Evolutionary conservation across 2,888 invertebrate species (phyloP).

Genomic region (Macropis europaea): DNA sequence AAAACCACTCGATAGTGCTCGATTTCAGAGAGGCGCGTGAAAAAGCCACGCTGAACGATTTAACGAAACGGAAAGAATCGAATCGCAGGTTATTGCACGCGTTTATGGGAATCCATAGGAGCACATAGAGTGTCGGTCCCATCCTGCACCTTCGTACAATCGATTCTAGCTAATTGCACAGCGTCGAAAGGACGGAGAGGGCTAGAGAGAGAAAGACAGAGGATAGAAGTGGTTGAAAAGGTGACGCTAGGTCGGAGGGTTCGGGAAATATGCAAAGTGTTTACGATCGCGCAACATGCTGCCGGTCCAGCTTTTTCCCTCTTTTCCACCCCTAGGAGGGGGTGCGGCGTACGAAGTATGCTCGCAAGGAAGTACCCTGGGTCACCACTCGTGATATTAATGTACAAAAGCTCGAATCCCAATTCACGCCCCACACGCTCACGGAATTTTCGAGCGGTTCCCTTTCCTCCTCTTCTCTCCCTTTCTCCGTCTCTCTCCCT

Average conservation of each 20-base stretch:
- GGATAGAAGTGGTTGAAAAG: conserved; percentile 52
- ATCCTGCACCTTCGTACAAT: conserved; percentile 73
- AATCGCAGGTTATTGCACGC: conserved; percentile 42
- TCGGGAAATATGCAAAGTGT: conserved; percentile 76
- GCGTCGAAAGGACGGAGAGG: conserved; percentile 54
- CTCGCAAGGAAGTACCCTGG: conserved; percentile 50
- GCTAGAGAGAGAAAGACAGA: conserved; percentile 4
- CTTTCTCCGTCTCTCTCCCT: not conserved
- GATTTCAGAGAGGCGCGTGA: not conserved
- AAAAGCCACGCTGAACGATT: conserved; percentile 28
- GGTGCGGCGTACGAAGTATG: conserved; percentile 30
- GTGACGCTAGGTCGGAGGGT: conserved; percentile 57
- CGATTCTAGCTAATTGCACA: conserved; percentile 77
- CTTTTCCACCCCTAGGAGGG: conserved; percentile 26
- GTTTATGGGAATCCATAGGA: conserved; percentile 22
- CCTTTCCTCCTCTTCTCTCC: not conserved
- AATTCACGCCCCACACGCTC: conserved; percentile 51
- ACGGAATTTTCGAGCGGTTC: conserved; percentile 47
- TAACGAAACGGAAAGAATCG: conserved; percentile 44
- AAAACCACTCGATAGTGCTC: too few species aligned
- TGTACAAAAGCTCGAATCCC: conserved; percentile 58
- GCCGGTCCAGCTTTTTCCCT: conserved; percentile 62
- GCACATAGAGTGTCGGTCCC: conserved; percentile 56
- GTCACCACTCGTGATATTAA: conserved; percentile 59
- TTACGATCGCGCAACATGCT: conserved; percentile 78